Evolutionary conservation across 2,888 invertebrate genomes (phyloP).

Genomic region (Melinopterus prodromus): DNA sequence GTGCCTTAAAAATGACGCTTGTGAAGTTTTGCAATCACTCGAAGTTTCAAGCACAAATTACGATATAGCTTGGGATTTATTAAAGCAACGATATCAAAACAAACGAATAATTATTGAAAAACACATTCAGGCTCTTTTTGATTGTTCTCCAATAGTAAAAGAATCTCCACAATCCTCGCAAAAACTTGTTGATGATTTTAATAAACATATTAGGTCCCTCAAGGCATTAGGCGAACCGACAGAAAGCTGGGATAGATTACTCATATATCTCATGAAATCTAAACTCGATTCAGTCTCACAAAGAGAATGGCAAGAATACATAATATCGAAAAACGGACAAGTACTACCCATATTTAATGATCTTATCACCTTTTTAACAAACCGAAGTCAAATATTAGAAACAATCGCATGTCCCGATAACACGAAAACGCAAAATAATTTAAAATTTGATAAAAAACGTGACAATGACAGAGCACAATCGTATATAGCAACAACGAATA

Average conservation of each 20-base stretch:
- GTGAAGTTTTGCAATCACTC: conserved; percentile 34
- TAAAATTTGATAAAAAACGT: conserved; percentile 21
- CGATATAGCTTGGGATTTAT: conserved; percentile 35
- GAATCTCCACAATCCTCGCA: conserved; percentile 37
- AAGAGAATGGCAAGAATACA: conserved; percentile 42
- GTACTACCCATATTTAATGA: conserved; percentile 29
- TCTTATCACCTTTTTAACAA: conserved; percentile 39
- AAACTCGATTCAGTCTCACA: conserved; percentile 42
- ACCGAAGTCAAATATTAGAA: conserved; percentile 41
- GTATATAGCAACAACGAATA: conserved; percentile 8
- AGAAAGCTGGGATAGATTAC: conserved; percentile 43
- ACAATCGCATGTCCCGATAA: not conserved
- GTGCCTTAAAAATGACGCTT: conserved; percentile 37
- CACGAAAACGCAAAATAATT: conserved; percentile 7
- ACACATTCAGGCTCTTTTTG: conserved; percentile 42
- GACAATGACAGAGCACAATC: conserved; percentile 8
- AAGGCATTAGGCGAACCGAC: conserved; percentile 42
- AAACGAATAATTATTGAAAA: conserved; percentile 42
- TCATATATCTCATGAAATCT: conserved; percentile 40
- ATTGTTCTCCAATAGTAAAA: conserved; percentile 34
- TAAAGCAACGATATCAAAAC: conserved; percentile 43
- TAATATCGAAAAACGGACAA: conserved; percentile 10
- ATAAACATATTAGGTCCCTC: conserved; percentile 44
- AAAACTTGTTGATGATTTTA: conserved; percentile 40
- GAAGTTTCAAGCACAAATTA: conserved; percentile 36